Base-by-base conservation (phyloP, 1,140 invertebrate genomes). In the Cydia pomonella region DNA sequence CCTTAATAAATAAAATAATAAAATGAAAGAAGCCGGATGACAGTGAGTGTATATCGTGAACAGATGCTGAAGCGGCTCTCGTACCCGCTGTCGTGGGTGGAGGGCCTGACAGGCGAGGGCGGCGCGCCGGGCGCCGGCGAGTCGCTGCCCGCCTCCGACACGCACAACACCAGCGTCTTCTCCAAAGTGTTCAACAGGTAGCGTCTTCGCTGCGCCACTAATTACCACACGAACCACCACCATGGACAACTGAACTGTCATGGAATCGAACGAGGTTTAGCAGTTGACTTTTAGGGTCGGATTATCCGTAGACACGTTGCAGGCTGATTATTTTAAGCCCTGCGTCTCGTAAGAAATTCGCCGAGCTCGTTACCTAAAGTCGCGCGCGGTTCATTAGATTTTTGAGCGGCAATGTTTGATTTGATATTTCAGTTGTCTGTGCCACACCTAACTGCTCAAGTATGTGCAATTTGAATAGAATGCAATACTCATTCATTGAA, bases 81-180 rank as follows among this genome's bases (percentile, higher is more conserved):
- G 0, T 98, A 98, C 92, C 97, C 97, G n/a, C 90, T 98, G 63
- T 96, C 97, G 2, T 98, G 97, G 97, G 97, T 98, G 95, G 97
- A 98, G 92, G 97, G 97, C 21, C 92, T 97, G 21, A 96, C 96
- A 1, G 95, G 96, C 33, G 96, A 97, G 59, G 90, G 90, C 7
- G 84, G 86, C 71, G 73, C 86, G 77, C 77, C 89, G 83, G 77
- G 87, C 87, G 69, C 84, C 72, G 78, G 77, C 29, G 92, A 93
- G 81, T 92, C 92, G 0, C 93, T 95, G 81, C 95, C 95, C 9
- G 95, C 95, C 64, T 95, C 95, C 3, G 95, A 96, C 79, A 94
- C 95, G 73, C 95, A 96, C 83, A 95, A 95, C 69, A 95, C 95
- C 44, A 96, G 95, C 79, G 95, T 97, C 74, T 97, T 97, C 93